These are phyloP conservation scores for Elephas maximus DNA, from an alignment of 2,113 vertebrate genomes.

Conservation along the genomic window DNA sequence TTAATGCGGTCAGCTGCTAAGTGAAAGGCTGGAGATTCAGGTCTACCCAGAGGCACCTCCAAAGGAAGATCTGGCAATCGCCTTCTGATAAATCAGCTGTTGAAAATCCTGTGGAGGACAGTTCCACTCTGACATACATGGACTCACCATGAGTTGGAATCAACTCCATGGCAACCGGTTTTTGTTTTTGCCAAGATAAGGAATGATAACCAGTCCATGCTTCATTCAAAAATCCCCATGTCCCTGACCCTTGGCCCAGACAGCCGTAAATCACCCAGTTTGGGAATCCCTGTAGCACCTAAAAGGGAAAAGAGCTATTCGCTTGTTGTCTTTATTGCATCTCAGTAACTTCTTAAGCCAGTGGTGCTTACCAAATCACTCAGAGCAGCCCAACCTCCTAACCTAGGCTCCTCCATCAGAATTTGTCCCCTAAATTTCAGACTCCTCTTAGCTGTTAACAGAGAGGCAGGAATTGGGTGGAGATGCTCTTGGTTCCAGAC, in stretches of 20 bases:
- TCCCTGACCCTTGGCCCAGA: not conserved
- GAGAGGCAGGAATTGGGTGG: not conserved
- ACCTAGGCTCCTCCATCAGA: not conserved
- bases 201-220: not conserved
- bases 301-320: not conserved
- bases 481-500: not conserved
- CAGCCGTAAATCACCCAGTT: not conserved
- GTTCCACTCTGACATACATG: too few species aligned
- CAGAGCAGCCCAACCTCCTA: not conserved
- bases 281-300: not conserved
- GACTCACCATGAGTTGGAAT: too few species aligned
- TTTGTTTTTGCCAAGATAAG: not conserved
- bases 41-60: too few species aligned
- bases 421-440: not conserved
- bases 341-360: not conserved
- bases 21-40: too few species aligned
- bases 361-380: not conserved
- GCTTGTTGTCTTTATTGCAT: not conserved
- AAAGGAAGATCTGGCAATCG: too few species aligned
- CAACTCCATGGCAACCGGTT: too few species aligned
- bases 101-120: too few species aligned
- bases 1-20: too few species aligned
- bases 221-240: conserved; percentile 18
- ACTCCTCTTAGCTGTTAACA: not conserved
- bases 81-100: too few species aligned